Conservation (phyloP, 2,797 vertebrate species). For the Nyctalus aviator region DNA sequence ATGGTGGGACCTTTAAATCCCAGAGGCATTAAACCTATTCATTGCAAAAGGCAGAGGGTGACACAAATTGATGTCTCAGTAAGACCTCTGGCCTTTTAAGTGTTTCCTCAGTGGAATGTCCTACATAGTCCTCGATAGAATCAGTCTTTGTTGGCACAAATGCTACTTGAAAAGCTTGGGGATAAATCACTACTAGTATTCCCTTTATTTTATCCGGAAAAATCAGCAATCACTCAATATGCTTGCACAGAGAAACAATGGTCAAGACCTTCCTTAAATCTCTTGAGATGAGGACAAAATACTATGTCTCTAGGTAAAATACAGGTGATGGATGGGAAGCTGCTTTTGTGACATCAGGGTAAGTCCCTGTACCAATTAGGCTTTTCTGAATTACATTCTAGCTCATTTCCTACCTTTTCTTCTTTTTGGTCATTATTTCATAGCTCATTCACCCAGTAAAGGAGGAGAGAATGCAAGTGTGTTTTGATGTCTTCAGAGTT, state of each 20-base stretch:
- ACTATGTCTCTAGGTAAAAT: slow-evolving; percentile 53
- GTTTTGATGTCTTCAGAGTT: not conserved
- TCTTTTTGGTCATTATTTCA: not conserved
- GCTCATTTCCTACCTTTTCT: not conserved
- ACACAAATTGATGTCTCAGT: not conserved
- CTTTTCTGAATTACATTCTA: slow-evolving; percentile 65
- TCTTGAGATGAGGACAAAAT: not conserved
- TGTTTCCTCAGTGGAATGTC: not conserved
- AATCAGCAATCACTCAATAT: not conserved
- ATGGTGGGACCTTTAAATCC: not conserved
- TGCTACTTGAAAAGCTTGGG: not conserved
- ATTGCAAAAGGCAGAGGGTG: not conserved
- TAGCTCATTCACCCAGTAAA: not conserved
- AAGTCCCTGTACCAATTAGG: slow-evolving; percentile 50
- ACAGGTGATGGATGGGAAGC: slow-evolving; percentile 49
- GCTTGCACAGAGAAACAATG: not conserved
- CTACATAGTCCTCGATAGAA: not conserved
- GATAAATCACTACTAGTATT: not conserved
- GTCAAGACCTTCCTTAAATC: not conserved
- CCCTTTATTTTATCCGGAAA: not conserved
- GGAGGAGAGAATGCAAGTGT: not conserved
- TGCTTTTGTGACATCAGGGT: not conserved
- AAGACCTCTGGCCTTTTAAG: not conserved
- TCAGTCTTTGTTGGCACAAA: not conserved
- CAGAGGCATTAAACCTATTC: not conserved